Percentiles rank a stretch among this genome's conserved stretches.
Conservation (phyloP, 2,797 vertebrate genomes). For the Heliangelus exortis region DNA sequence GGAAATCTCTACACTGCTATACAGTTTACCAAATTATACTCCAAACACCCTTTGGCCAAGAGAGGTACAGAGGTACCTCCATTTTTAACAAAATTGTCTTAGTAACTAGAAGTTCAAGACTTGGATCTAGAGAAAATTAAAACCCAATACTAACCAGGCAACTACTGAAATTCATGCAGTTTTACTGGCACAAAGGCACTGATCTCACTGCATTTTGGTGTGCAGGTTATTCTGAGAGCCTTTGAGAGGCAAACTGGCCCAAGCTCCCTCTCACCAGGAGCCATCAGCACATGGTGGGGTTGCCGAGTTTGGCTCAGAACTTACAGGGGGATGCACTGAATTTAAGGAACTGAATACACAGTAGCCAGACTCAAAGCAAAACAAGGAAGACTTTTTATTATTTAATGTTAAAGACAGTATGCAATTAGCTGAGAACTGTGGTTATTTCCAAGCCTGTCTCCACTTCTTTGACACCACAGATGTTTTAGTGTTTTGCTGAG, state of each 20-base stretch:
- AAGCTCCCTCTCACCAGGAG: background rate
- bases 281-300: background rate
- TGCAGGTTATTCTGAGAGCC: background rate
- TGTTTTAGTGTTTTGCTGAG: background rate
- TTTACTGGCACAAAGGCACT: background rate
- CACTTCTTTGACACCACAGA: background rate
- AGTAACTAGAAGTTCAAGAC: background rate
- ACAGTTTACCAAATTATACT: background rate
- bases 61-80: background rate
- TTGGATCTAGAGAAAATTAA: background rate
- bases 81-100: background rate
- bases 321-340: background rate
- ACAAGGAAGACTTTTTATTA: background rate
- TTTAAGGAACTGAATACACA: background rate
- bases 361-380: background rate
- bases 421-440: background rate
- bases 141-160: background rate
- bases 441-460: background rate
- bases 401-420: background rate
- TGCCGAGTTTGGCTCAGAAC: accelerated
- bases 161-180: background rate
- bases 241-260: background rate
- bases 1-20: background rate
- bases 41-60: background rate
- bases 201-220: background rate